Base-by-base conservation (phyloP, 92 coral and sea anemone species). In the Siderastrea radians region DNA sequence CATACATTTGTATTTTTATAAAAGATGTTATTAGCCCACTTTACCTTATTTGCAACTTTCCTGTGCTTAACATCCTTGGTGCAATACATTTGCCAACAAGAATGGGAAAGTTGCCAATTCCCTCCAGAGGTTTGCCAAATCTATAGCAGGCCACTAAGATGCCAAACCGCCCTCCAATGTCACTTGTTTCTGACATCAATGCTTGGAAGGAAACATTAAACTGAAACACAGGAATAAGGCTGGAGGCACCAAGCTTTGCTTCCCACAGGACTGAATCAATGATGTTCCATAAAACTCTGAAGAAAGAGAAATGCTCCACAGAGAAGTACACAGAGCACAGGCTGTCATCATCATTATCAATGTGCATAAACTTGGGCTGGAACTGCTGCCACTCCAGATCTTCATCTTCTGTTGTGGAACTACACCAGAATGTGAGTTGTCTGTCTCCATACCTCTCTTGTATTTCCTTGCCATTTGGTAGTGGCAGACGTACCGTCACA, bases 241-340 rank as follows among this genome's bases (percentile, higher is more conserved):
- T 89, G 7, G 99, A 95, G 5, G 97, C 98, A 67, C 99, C 96
- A 11, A 97, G 74, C 91, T 97, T 97, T 15, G 99, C 97, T 80
- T 95, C 98, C 84, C 91, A 88, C 55, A 97, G 79, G 12, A 91
- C 75, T 11, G 98, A 91, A 83, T 97, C 99, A 48, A 97, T 74
- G 5, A 95, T 79, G 72, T 96, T 90, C 99, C 99, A 97, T 48
- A 97, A 81, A 54, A 88, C 96, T 86, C 93, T 73, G 74, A 97
- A 95, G 83, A 90, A 94, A 1, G 98, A 93, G 72, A 97, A 97
- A 68, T 97, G 99, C 45, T 78, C 93, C 80, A 97, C 99, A 50
- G 98, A 93, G 89, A 97, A 97, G 58, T 88, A 94, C 5, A 97
- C 99, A 11, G 97, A 94, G 80, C 93, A 94, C 9, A 88, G 81